Percentiles rank a stretch among this genome's conserved stretches.
Evolutionary conservation across 2,113 vertebrate species (phyloP).

Genomic region (Tupaia tana): DNA sequence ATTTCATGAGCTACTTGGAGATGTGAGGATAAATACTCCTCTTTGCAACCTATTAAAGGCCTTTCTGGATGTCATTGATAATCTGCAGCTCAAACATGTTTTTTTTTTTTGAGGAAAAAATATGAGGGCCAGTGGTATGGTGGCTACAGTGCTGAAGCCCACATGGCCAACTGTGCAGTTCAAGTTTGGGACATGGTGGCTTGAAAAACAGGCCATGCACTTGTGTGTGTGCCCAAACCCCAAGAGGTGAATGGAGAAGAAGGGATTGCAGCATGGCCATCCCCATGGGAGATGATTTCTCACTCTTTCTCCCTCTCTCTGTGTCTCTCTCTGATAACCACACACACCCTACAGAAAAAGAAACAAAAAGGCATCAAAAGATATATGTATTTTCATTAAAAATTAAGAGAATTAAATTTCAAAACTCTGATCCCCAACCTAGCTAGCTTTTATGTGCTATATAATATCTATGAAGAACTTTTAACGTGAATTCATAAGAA

Average conservation of each 20-base stretch:
- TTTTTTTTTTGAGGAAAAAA: background rate
- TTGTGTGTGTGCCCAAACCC: too few relatives aligned
- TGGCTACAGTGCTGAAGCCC: too few relatives aligned
- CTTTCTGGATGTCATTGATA: background rate
- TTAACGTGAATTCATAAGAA: background rate
- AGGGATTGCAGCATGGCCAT: too few relatives aligned
- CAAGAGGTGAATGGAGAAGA: too few relatives aligned
- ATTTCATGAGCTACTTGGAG: conserved; percentile 41
- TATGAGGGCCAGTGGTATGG: too few relatives aligned
- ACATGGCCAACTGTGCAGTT: too few relatives aligned
- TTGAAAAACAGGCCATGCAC: too few relatives aligned
- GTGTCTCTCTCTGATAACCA: too few relatives aligned
- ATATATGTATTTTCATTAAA: conserved; percentile 6
- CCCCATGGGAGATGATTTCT: too few relatives aligned
- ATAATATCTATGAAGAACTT: background rate
- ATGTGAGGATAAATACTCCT: conserved; percentile 2
- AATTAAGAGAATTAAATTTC: conserved; percentile 11
- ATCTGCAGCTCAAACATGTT: conserved; percentile 36
- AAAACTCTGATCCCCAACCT: background rate
- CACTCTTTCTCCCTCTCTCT: too few relatives aligned
- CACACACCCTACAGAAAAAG: background rate
- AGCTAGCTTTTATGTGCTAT: background rate
- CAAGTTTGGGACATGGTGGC: too few relatives aligned
- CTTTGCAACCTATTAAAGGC: background rate
- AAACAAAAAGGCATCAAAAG: background rate